phyloP scores from a whole-genome alignment of 2,888 invertebrate species.

The Diachrysia chrysitis region DNA sequence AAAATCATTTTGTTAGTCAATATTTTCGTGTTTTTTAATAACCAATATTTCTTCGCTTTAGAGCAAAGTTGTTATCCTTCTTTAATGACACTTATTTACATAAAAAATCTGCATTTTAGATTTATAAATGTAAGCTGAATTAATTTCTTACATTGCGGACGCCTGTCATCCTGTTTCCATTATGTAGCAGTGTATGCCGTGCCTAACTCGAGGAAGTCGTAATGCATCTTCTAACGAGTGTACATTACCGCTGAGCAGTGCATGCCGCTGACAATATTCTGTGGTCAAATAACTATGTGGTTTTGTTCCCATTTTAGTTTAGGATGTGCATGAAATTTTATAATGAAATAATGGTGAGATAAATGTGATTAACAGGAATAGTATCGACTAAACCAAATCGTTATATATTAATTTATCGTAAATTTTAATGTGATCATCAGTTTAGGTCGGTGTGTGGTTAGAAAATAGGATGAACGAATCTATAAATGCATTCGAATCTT shows the following conservation, averaged over 20 bases:
- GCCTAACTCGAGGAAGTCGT: background rate
- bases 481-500: too few species aligned
- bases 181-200: background rate
- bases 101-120: too few species aligned
- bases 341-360: background rate
- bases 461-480: background rate
- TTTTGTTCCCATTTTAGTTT: background rate
- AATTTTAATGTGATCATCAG: background rate
- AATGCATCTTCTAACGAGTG: background rate
- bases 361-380: background rate
- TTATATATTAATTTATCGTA: background rate
- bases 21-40: too few species aligned
- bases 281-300: conserved; percentile 1
- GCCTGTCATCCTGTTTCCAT: too few species aligned
- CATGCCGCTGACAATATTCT: background rate
- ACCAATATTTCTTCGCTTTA: too few species aligned
- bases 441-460: background rate
- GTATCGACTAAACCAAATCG: background rate
- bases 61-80: too few species aligned
- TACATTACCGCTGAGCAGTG: background rate
- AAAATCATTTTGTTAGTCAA: too few species aligned
- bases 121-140: too few species aligned
- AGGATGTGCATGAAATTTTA: conserved; percentile 4
- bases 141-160: too few species aligned
- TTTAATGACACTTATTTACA: too few species aligned